Evolutionary conservation across 2,888 invertebrate species (phyloP).

Genomic region (Microctonus hyperodae): DNA sequence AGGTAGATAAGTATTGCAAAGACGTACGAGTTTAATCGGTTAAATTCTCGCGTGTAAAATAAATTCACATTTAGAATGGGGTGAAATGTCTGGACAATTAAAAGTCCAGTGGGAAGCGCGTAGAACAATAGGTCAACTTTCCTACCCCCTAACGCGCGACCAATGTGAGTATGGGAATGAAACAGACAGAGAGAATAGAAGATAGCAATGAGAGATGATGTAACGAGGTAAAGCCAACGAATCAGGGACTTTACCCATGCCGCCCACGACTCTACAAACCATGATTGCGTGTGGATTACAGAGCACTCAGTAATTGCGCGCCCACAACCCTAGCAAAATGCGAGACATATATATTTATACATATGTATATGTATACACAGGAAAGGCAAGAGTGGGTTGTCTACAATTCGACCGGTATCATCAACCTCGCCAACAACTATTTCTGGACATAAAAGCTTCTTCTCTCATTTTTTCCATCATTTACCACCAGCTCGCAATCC

Average conservation of each 20-base stretch:
- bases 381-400: not conserved
- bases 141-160: conserved; percentile 13
- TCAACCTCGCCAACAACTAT: not conserved
- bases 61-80: conserved; percentile 1
- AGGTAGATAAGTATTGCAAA: conserved; percentile 15
- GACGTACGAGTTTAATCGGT: conserved; percentile 38
- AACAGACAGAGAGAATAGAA: not conserved
- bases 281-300: conserved; percentile 61
- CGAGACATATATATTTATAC: too few species aligned
- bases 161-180: not conserved
- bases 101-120: conserved; percentile 24
- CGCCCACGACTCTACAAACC: conserved; percentile 45
- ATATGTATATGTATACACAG: too few species aligned
- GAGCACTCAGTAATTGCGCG: conserved; percentile 58
- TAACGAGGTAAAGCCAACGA: conserved; percentile 38
- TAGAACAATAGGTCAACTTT: conserved; percentile 21
- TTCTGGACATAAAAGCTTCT: not conserved
- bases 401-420: conserved; percentile 17
- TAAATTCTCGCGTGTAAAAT: conserved; percentile 19
- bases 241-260: conserved; percentile 35
- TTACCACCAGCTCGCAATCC: not conserved
- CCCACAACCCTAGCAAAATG: conserved; percentile 48
- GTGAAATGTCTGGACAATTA: conserved; percentile 24
- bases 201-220: not conserved
- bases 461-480: not conserved